Evolutionary conservation across 2,113 vertebrate species (phyloP).

Genomic region (Plecturocebus donacophilus): DNA sequence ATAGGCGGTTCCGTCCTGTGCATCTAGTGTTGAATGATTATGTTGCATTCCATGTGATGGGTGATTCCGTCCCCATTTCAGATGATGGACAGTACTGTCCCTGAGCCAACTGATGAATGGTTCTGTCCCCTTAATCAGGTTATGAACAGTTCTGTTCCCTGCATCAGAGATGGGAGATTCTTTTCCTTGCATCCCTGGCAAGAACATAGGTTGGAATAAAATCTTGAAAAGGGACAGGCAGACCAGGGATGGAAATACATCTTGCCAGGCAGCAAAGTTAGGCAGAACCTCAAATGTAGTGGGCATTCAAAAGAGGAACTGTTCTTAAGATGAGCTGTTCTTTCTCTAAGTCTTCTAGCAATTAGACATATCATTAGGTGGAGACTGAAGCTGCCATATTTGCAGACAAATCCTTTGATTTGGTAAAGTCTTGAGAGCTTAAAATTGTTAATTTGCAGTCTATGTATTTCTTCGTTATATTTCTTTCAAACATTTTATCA

Average conservation of each 20-base stretch:
- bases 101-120: not conserved
- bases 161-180: not conserved
- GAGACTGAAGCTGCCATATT: not conserved
- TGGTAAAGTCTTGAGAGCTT: not conserved
- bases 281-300: not conserved
- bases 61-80: not conserved
- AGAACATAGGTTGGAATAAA: not conserved
- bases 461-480: not conserved
- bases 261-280: not conserved
- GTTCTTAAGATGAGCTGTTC: not conserved
- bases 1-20: not conserved
- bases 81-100: not conserved
- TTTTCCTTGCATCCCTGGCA: not conserved
- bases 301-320: not conserved
- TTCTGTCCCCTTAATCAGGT: not conserved
- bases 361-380: not conserved
- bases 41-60: not conserved
- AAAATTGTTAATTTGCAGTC: not conserved
- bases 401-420: conserved; percentile 28
- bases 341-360: not conserved
- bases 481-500: conserved; percentile 30
- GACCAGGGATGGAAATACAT: not conserved
- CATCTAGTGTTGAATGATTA: not conserved
- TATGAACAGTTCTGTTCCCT: not conserved
- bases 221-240: not conserved